A percentile compares a stretch with the other conserved stretches of the same genome.
phyloP scores from a whole-genome alignment of 2,888 invertebrate species.

The Erpobdella octoculata region DNA sequence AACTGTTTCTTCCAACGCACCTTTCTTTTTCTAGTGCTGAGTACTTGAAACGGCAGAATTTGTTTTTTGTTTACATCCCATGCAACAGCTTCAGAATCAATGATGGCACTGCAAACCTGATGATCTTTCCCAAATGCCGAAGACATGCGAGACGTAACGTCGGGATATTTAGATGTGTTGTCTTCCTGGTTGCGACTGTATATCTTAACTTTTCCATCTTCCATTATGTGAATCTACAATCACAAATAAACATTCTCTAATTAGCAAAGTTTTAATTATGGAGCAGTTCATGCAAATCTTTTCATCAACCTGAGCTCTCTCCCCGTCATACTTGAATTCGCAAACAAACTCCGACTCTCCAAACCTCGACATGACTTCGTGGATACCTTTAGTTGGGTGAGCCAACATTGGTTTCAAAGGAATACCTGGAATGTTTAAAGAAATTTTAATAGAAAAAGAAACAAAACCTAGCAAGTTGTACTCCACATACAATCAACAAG shows the following conservation, averaged over 20 bases:
- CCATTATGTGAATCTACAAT: slow-evolving; percentile 65
- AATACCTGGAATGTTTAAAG: slow-evolving; percentile 54
- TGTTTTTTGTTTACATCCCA: slow-evolving; percentile 79
- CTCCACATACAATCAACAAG: neutral
- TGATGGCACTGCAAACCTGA: slow-evolving; percentile 69
- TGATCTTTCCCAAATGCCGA: slow-evolving; percentile 38
- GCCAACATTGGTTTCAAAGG: slow-evolving; percentile 98
- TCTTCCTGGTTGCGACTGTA: slow-evolving; percentile 94
- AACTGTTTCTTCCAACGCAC: slow-evolving; percentile 57
- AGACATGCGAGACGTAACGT: slow-evolving; percentile 68
- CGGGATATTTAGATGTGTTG: slow-evolving; percentile 89
- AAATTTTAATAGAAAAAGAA: neutral
- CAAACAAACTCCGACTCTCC: slow-evolving; percentile 78
- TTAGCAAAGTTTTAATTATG: neutral
- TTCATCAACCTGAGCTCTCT: slow-evolving; percentile 74
- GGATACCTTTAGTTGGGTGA: slow-evolving; percentile 88
- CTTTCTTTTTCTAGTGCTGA: slow-evolving; percentile 90
- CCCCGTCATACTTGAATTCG: slow-evolving; percentile 99
- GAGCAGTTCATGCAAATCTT: neutral
- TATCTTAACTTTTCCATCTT: slow-evolving; percentile 67
- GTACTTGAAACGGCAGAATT: slow-evolving; percentile 89
- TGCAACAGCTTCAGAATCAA: slow-evolving; percentile 91
- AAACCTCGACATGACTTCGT: slow-evolving; percentile 76
- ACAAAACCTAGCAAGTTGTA: too few relatives aligned
- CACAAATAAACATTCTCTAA: neutral